Conservation (phyloP, 1,140 invertebrate genomes). For the Sminthurinus signatus region DNA sequence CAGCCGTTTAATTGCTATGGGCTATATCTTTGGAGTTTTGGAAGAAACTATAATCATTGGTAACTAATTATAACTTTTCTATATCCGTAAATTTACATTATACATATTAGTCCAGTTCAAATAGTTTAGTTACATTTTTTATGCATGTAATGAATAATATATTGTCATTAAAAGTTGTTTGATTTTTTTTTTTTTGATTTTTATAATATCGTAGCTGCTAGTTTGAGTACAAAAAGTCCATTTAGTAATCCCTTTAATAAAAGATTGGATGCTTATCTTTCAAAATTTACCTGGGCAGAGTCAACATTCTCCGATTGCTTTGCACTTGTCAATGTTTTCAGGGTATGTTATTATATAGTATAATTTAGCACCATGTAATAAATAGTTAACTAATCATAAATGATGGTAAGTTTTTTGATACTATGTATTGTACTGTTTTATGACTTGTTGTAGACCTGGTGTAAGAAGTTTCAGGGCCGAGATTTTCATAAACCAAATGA, state of each 20-base stretch:
- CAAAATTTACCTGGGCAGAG: slow-evolving; percentile 71
- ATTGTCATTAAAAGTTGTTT: slow-evolving; percentile 1
- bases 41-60: slow-evolving; percentile 83
- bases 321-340: slow-evolving; percentile 71
- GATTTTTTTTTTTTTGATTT: slow-evolving; percentile 4
- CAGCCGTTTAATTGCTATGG: slow-evolving; percentile 78
- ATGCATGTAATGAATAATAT: no score
- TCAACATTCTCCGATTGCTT: slow-evolving; percentile 77
- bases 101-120: no score
- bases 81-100: no score
- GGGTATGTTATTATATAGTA: slow-evolving; percentile 55
- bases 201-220: slow-evolving; percentile 57
- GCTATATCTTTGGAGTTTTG: slow-evolving; percentile 76
- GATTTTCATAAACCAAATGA: slow-evolving; percentile 18
- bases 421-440: slow-evolving; percentile 23
- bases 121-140: no score
- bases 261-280: slow-evolving; percentile 64
- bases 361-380: not conserved
- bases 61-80: slow-evolving; percentile 43
- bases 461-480: slow-evolving; percentile 25
- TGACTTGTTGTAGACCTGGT: slow-evolving; percentile 9
- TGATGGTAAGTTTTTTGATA: no score
- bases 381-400: no score
- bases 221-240: slow-evolving; percentile 70
- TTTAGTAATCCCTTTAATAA: slow-evolving; percentile 68